Evolutionary conservation across 2,888 invertebrate genomes (phyloP).

Genomic region (Sphaerophoria taeniata): DNA sequence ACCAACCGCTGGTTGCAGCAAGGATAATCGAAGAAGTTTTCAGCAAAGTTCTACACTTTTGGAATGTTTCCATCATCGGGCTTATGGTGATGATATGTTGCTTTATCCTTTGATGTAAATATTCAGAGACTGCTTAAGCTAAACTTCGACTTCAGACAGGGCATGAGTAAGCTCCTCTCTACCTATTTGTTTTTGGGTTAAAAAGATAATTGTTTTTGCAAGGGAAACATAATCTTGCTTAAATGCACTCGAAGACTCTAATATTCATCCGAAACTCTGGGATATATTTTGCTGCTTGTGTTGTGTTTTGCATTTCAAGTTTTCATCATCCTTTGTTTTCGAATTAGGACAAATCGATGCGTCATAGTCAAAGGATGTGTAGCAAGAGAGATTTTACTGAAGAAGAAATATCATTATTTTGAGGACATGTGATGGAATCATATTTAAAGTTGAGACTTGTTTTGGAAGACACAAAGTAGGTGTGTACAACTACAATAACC

Average conservation of each 20-base stretch:
- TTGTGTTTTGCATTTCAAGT: slow-evolving; percentile 11
- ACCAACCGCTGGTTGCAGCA: background rate
- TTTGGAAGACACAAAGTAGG: background rate
- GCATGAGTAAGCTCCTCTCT: slow-evolving; percentile 1
- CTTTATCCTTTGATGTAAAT: slow-evolving; percentile 28
- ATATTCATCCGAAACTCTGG: slow-evolving; percentile 1
- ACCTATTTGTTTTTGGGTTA: slow-evolving; percentile 18
- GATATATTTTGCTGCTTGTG: no score
- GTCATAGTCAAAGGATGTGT: background rate
- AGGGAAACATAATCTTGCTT: slow-evolving; percentile 60
- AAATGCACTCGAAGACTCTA: slow-evolving; percentile 34
- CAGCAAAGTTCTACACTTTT: slow-evolving; percentile 18
- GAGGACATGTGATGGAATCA: slow-evolving; percentile 1
- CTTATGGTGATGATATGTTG: slow-evolving; percentile 49
- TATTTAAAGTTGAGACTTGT: slow-evolving; percentile 14
- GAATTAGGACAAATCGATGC: slow-evolving; percentile 24
- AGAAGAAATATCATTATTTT: slow-evolving; percentile 14
- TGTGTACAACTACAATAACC: background rate
- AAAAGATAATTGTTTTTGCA: slow-evolving; percentile 63
- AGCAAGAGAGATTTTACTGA: slow-evolving; percentile 2
- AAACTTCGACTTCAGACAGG: slow-evolving; percentile 44
- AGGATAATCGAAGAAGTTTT: slow-evolving; percentile 66
- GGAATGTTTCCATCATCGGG: slow-evolving; percentile 24
- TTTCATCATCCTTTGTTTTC: slow-evolving; percentile 30
- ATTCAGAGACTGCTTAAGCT: slow-evolving; percentile 50